Evolutionary conservation across 2,797 vertebrate species (phyloP), one percentile per base, ranked within the genome.

Genomic region (Tokudaia tokunoshimensis): DNA sequence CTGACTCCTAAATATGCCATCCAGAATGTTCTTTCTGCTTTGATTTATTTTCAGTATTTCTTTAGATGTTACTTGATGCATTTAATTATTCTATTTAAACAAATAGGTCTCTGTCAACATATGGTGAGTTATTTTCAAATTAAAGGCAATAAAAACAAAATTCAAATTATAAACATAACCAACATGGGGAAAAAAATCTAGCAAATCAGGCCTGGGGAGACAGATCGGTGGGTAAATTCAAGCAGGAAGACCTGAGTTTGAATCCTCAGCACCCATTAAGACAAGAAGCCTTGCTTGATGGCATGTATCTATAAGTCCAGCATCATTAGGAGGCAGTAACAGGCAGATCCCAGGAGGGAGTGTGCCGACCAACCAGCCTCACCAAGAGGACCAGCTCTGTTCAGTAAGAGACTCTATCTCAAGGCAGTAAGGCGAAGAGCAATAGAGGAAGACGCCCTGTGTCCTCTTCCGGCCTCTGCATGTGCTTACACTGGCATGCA

Each of bases 11-110:
- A 75, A 78, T 61, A 88, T 88, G 44, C 92, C 82, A 96, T 82
- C 86, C 90, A 94, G 83, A 95, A 84, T 91, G 29, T 92, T 93
- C 80, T 92, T 94, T 76, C 84, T 92, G 70, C 72, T 95, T 94
- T 90, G 86, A 79, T 84, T 96, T 94, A 78, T 91, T 96, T 94
- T 90, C 37, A 63, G 65, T 81, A 81, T 90, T 97, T 92, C n/a
- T 24, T 97, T 94, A 94, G 24, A 79, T 72, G 74, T 67, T 92
- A 47, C 31, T 59, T 88, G 72, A 67, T 92, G 37, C 65, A 31
- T 94, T 87, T 94, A 13, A 57, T 74, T 95, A 92, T 89, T 80
- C 61, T 89, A 75, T 84, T 85, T 92, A 91, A 96, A 95, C 67
- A 94, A 95, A 96, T 90, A 34, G 91, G 14, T 96, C 82, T 89